Evolutionary conservation across 1,140 invertebrate genomes (phyloP), one percentile per base, ranked within the genome.

Genomic region (Antheraea mylitta): DNA sequence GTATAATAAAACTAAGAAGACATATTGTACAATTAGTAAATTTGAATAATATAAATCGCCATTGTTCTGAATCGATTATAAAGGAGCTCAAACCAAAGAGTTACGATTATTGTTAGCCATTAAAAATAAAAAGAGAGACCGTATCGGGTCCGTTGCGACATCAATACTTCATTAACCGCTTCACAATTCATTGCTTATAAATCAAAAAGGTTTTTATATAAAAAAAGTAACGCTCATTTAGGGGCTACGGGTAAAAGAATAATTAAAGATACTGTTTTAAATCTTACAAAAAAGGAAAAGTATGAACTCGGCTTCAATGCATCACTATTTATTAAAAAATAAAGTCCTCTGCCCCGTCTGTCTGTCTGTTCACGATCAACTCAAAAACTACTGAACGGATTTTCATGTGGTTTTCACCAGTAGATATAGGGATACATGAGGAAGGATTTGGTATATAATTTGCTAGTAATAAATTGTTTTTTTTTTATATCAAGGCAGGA

Each of bases 171-270:
- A 81, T 83, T 83, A 83, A 79, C 73, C 69, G 71, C 70, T 77
- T 71, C 77, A 79, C 76, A 78, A 84, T 82, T 80, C 79, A 82
- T 80, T 75, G 76, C 72, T 74, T 76, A 79, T 85, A 87, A 86
- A 86, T 85, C 83, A 87, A 42, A 42, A 42, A 11, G 75, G 81
- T 70, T 74, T 64, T 72, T 61, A 13, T 16, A 61, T 8, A 22
- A 22, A 84, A 42, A 79, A 85, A 63, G 75, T 78, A 72, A 48
- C 61, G 67, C 77, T 81, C 81, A 81, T 85, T 86, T 85, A 71
- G 78, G 66, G 64, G 60, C 65, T 58, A 13, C 13, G 48, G 64
- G 66, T 53, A 66, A 68, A 65, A 22, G 59, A 72, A 68, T 60
- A 68, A 72, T 66, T 66, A 30, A 66, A 38, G 18, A 68, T 68